Percentiles rank a stretch among this genome's conserved stretches.
These are phyloP conservation scores for Beaufortia kweichowensis DNA, from an alignment of 2,113 vertebrate species.

Conservation along the genomic window DNA sequence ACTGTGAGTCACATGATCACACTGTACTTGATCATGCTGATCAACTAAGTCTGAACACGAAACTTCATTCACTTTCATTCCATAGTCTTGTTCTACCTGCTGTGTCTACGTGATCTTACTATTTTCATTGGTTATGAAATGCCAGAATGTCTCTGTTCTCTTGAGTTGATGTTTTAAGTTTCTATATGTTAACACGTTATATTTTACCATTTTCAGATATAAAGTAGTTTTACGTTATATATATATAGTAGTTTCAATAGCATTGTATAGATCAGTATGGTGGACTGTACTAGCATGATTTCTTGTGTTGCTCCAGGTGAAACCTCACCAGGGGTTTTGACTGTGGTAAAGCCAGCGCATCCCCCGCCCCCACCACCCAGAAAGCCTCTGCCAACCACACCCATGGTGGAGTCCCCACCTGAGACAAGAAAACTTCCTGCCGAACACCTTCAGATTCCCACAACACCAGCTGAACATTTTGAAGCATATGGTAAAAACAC, in stretches of 20 bases:
- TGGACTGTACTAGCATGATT: background rate
- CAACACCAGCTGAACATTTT: slow-evolving; percentile 18
- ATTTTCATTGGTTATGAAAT: background rate
- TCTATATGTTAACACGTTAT: too few relatives aligned
- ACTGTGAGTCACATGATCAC: background rate
- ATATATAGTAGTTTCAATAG: background rate
- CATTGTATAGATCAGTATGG: background rate
- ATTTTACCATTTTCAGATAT: too few relatives aligned
- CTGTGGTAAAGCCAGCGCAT: slow-evolving; percentile 42
- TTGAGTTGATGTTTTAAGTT: background rate
- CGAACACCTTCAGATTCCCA: slow-evolving; percentile 55
- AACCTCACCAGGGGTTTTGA: slow-evolving; percentile 49
- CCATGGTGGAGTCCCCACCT: slow-evolving; percentile 67
- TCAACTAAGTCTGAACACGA: background rate
- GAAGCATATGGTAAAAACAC: slow-evolving; percentile 39
- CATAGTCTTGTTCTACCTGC: background rate
- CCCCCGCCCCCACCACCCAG: slow-evolving; percentile 64
- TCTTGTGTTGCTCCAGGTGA: slow-evolving; percentile 50
- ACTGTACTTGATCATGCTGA: background rate
- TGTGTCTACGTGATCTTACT: background rate
- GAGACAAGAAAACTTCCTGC: slow-evolving; percentile 69
- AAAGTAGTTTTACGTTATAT: too few relatives aligned
- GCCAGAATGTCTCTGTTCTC: too few relatives aligned
- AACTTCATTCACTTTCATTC: background rate
- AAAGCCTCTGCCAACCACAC: slow-evolving; percentile 63